Evolutionary conservation across 2,113 vertebrate genomes (phyloP).

Genomic region (Larimichthys polyactis): DNA sequence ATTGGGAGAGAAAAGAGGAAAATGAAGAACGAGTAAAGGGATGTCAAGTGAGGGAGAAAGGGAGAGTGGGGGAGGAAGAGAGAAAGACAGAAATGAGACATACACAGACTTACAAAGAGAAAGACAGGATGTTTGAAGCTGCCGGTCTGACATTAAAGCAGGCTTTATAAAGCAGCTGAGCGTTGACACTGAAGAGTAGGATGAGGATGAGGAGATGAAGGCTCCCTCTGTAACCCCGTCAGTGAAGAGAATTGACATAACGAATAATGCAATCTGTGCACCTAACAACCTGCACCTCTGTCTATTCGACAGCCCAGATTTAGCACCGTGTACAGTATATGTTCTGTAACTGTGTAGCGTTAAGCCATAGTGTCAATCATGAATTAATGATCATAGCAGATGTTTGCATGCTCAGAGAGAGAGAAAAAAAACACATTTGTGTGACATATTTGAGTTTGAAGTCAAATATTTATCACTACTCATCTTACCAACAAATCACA

Average conservation of each 20-base stretch:
- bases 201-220: slow-evolving; percentile 27
- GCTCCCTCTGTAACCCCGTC: slow-evolving; percentile 38
- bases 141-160: slow-evolving; percentile 36
- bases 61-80: background rate
- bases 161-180: slow-evolving; percentile 45
- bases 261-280: slow-evolving; percentile 35
- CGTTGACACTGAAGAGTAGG: slow-evolving; percentile 26
- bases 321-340: background rate
- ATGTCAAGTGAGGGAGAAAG: background rate
- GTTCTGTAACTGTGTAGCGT: slow-evolving; percentile 10
- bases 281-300: slow-evolving; percentile 14
- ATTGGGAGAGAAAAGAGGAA: background rate
- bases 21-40: background rate
- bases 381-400: slow-evolving; percentile 7
- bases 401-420: slow-evolving; percentile 7
- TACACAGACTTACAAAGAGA: slow-evolving; percentile 8
- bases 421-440: slow-evolving; percentile 23
- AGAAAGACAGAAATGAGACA: slow-evolving; percentile 5
- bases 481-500: slow-evolving; percentile 57
- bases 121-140: slow-evolving; percentile 21
- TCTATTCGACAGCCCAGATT: slow-evolving; percentile 23
- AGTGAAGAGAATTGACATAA: slow-evolving; percentile 30
- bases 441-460: slow-evolving; percentile 48
- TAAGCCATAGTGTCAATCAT: slow-evolving; percentile 22
- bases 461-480: slow-evolving; percentile 52